A percentile compares a stretch with the other conserved stretches of the same genome.
Conservation (phyloP, 2,797 vertebrate species). For the Pyrocephalus nanus region DNA sequence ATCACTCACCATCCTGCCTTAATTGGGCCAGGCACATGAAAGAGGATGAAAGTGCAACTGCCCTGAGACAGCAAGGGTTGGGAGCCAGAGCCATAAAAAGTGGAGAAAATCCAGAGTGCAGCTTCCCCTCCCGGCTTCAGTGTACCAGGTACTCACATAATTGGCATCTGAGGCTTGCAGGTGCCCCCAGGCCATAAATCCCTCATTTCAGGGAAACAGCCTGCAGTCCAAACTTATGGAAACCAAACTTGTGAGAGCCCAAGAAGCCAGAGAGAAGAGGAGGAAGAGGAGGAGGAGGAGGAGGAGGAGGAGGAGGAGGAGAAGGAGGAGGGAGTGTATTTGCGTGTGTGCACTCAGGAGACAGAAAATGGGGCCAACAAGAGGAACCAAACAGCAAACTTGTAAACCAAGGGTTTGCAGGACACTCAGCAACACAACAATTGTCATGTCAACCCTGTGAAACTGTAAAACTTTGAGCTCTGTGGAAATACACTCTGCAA, state of each 20-base stretch:
- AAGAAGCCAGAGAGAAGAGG: not conserved
- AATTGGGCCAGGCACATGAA: not conserved
- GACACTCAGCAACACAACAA: not conserved
- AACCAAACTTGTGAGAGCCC: not conserved
- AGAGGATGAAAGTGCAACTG: not conserved
- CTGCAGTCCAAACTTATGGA: not conserved
- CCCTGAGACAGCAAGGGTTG: not conserved
- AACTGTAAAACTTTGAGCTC: not conserved
- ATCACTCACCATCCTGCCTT: not conserved
- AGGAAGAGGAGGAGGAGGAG: not conserved
- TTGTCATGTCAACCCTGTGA: accelerated
- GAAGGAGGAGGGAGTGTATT: too few relatives aligned
- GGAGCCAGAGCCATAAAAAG: not conserved
- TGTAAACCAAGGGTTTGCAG: not conserved
- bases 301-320: too few relatives aligned
- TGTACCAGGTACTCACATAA: accelerated
- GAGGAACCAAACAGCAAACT: not conserved
- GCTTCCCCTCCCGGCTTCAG: not conserved
- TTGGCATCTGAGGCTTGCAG: not conserved
- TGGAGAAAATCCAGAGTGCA: not conserved
- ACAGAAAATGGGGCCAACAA: not conserved
- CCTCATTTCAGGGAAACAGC: not conserved
- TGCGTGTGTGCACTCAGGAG: not conserved
- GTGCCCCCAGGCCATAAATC: not conserved
- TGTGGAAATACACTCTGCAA: not conserved